These are phyloP conservation scores for Gymnopithys bicolor DNA, from an alignment of 2,797 vertebrate species.

Conservation along the genomic window DNA sequence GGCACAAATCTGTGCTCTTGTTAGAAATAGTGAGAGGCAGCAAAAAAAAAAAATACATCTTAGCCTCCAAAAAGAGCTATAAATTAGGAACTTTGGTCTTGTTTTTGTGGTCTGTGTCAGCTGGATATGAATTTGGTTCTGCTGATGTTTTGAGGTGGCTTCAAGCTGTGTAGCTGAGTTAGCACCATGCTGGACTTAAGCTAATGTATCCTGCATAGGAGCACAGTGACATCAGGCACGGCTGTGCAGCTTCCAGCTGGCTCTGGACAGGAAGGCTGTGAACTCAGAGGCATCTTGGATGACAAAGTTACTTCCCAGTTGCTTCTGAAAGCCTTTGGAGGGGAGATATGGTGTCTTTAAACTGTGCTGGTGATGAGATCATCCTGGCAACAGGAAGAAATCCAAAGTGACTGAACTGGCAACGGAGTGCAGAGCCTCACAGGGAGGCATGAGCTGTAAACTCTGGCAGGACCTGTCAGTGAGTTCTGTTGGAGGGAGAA, in stretches of 20 bases:
- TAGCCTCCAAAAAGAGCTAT: background rate
- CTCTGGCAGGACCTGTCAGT: background rate
- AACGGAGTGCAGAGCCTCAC: background rate
- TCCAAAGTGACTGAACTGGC: background rate
- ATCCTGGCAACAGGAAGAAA: background rate
- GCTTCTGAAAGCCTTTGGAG: background rate
- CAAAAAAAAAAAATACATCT: background rate
- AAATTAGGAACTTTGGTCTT: background rate
- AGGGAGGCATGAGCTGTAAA: background rate
- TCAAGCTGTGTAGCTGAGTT: slow-evolving; percentile 28
- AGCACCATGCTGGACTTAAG: background rate
- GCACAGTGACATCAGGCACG: background rate
- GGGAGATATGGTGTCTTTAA: background rate
- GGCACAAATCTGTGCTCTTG: background rate
- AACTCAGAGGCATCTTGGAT: background rate
- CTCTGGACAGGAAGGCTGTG: background rate
- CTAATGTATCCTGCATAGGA: background rate
- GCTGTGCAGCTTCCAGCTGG: slow-evolving; percentile 28
- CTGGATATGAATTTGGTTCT: background rate
- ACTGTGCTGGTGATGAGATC: background rate
- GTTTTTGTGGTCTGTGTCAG: background rate
- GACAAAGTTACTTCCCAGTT: background rate
- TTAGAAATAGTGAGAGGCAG: background rate
- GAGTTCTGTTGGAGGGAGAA: background rate
- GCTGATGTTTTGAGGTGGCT: slow-evolving; percentile 1